Conservation (phyloP, 2,797 vertebrate genomes). For the Melopsittacus undulatus region DNA sequence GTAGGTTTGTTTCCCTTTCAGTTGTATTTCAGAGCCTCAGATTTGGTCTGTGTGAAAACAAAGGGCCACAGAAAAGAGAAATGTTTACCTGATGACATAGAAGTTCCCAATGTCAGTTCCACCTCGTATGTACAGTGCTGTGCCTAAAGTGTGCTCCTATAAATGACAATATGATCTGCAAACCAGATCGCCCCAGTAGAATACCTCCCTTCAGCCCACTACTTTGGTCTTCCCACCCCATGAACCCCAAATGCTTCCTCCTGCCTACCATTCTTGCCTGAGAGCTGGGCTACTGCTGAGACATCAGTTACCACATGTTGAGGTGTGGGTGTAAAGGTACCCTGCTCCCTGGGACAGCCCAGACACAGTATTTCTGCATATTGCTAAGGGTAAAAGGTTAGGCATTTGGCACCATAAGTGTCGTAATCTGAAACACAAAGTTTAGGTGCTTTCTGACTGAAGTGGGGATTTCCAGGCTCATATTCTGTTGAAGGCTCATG, state of each 20-base stretch:
- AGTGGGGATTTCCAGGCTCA: neutral
- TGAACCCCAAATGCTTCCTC: neutral
- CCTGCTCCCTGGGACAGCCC: fast-evolving
- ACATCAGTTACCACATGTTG: neutral
- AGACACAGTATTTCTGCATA: neutral
- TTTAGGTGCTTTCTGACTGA: neutral
- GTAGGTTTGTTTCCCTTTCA: neutral
- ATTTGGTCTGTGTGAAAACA: neutral
- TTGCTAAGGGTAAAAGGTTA: neutral
- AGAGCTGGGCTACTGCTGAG: neutral
- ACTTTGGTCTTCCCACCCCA: neutral
- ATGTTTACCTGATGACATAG: fast-evolving
- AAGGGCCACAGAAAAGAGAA: neutral
- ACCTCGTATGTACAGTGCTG: fast-evolving
- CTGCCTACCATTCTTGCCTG: neutral
- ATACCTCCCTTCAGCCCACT: neutral
- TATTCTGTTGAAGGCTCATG: neutral
- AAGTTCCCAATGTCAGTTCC: neutral
- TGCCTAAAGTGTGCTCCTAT: neutral
- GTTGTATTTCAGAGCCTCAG: neutral
- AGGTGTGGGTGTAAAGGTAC: neutral
- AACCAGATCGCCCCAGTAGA: neutral
- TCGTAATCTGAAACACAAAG: neutral
- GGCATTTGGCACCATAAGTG: neutral
- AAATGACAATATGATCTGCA: neutral